These are phyloP conservation scores for Enteromius radiatus DNA, from an alignment of 2,797 vertebrate species.

Conservation along the genomic window DNA sequence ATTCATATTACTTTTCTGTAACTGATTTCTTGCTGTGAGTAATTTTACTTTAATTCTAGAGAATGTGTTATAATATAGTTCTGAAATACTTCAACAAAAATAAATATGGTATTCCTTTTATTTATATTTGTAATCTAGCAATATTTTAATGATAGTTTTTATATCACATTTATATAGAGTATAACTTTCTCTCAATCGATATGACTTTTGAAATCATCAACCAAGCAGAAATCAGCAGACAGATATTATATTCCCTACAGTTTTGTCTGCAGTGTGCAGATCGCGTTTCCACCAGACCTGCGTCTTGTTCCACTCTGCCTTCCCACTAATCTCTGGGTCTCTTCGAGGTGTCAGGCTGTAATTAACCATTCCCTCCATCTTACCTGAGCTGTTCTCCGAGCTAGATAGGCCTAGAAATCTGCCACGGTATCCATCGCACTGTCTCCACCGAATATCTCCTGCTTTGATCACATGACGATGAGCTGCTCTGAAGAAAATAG, in stretches of 20 bases:
- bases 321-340: conserved; percentile 42
- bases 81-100: not conserved
- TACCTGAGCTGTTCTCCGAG: not conserved
- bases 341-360: conserved; percentile 50
- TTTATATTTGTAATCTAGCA: not conserved
- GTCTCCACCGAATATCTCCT: conserved; percentile 29
- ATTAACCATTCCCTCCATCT: conserved; percentile 50
- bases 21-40: not conserved
- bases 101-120: not conserved
- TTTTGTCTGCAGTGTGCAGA: conserved; percentile 17
- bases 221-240: conserved; percentile 32
- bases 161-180: not conserved
- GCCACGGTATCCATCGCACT: not conserved
- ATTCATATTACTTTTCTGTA: not conserved
- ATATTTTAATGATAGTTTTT: not conserved
- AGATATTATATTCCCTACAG: conserved; percentile 43
- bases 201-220: conserved; percentile 9
- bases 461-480: conserved; percentile 40
- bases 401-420: not conserved
- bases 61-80: conserved; percentile 8
- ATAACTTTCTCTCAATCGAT: conserved; percentile 7
- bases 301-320: not conserved
- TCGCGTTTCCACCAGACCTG: not conserved
- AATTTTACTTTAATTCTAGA: not conserved
- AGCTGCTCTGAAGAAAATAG: conserved; percentile 14